These are phyloP conservation scores for Sarcophilus harrisii DNA, from an alignment of 2,797 vertebrate species.

Conservation along the genomic window DNA sequence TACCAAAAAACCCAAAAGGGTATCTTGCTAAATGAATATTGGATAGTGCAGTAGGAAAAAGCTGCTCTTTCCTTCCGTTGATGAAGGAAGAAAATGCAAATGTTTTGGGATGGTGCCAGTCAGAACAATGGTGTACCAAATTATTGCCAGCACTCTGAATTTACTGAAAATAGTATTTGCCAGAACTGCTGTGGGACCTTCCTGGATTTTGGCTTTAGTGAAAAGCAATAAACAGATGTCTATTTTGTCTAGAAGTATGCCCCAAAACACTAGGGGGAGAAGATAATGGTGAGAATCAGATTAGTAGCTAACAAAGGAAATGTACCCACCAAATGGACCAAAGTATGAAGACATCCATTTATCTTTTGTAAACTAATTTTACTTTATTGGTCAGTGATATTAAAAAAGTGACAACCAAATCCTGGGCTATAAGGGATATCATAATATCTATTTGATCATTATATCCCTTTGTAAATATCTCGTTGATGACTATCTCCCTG, in stretches of 20 bases:
- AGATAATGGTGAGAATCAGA: neutral
- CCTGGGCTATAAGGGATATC: neutral
- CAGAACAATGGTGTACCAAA: neutral
- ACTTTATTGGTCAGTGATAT: neutral
- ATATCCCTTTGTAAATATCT: neutral
- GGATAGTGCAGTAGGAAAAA: neutral
- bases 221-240: neutral
- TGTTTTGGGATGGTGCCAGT: neutral
- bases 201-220: neutral
- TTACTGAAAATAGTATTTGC: neutral
- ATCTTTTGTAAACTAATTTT: neutral
- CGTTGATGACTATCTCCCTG: neutral
- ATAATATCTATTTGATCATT: neutral
- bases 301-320: neutral
- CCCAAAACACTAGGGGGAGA: neutral
- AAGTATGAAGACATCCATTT: neutral
- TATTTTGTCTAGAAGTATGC: neutral
- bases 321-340: neutral
- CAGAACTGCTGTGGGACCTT: neutral
- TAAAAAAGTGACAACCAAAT: neutral
- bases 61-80: neutral
- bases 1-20: neutral
- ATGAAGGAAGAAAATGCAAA: neutral
- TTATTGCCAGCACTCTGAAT: neutral
- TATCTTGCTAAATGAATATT: neutral